These are phyloP conservation scores for Aleiodes sp. DNA, from an alignment of 1,140 invertebrate genomes.

Conservation along the genomic window DNA sequence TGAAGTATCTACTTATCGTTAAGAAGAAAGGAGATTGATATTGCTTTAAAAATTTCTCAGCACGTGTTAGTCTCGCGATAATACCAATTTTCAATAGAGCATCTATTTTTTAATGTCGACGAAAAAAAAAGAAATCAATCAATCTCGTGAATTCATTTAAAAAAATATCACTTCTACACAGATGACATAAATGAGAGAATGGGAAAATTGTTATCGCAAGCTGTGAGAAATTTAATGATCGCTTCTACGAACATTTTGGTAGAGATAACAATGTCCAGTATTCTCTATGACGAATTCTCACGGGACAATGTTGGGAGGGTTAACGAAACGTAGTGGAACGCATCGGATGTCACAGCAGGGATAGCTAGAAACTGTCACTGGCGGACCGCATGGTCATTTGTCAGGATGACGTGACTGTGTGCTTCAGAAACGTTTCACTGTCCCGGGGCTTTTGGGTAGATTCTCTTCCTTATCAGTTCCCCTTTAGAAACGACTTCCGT, in stretches of 20 bases:
- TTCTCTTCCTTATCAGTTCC: constrained; percentile 7
- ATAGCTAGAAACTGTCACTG: constrained; percentile 57
- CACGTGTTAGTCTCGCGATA: background rate
- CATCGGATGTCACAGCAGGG: constrained; percentile 42
- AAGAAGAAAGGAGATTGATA: background rate
- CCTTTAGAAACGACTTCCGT: constrained; percentile 15
- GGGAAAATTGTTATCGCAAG: constrained; percentile 43
- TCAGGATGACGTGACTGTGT: constrained; percentile 53
- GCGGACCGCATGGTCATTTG: constrained; percentile 58
- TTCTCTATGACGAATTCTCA: constrained; percentile 36
- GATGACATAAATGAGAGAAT: constrained; percentile 6
- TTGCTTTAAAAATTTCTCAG: background rate
- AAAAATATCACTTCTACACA: background rate
- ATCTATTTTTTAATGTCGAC: too few species aligned
- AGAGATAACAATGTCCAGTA: constrained; percentile 43
- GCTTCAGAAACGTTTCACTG: constrained; percentile 16
- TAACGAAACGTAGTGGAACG: constrained; percentile 30
- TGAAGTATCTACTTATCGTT: constrained; percentile 3
- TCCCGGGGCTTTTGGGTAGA: background rate
- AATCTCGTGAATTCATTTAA: background rate
- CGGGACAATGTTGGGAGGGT: background rate
- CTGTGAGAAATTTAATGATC: constrained; percentile 22
- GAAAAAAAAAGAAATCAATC: background rate
- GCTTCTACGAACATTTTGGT: constrained; percentile 34
- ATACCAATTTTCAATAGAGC: background rate